A percentile compares a stretch with the other conserved stretches of the same genome.
Evolutionary conservation across 2,888 invertebrate species (phyloP).

Genomic region (Chloroclystis v-ata): DNA sequence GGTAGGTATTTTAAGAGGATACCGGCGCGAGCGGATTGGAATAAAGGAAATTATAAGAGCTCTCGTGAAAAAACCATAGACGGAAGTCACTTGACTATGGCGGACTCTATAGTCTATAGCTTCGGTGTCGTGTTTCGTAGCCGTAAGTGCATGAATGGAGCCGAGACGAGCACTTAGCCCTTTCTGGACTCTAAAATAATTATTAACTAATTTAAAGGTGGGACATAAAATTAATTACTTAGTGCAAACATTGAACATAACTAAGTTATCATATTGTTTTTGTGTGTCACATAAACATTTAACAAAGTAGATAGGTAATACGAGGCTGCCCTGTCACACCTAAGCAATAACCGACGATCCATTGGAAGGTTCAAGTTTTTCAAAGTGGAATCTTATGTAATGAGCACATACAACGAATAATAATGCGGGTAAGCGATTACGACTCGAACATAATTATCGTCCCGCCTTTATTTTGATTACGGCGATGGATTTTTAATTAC

Average conservation of each 20-base stretch:
- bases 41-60: constrained; percentile 78
- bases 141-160: constrained; percentile 32
- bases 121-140: constrained; percentile 35
- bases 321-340: no score
- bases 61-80: constrained; percentile 62
- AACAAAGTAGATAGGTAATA: no score
- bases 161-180: constrained; percentile 1
- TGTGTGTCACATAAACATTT: no score
- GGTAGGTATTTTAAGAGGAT: constrained; percentile 77
- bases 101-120: constrained; percentile 37
- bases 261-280: no score
- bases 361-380: constrained; percentile 59
- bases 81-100: constrained; percentile 65
- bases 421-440: constrained; percentile 61
- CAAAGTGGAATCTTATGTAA: constrained; percentile 59
- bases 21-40: constrained; percentile 68
- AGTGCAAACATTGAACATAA: no score
- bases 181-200: constrained; percentile 16
- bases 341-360: constrained; percentile 57
- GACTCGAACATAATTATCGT: constrained; percentile 56
- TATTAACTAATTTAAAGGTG: background rate
- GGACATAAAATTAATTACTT: no score
- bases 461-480: constrained; percentile 23
- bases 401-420: constrained; percentile 47
- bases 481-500: constrained; percentile 58